Conservation (phyloP, 2,888 invertebrate genomes). For the Drosophila gaucha region DNA sequence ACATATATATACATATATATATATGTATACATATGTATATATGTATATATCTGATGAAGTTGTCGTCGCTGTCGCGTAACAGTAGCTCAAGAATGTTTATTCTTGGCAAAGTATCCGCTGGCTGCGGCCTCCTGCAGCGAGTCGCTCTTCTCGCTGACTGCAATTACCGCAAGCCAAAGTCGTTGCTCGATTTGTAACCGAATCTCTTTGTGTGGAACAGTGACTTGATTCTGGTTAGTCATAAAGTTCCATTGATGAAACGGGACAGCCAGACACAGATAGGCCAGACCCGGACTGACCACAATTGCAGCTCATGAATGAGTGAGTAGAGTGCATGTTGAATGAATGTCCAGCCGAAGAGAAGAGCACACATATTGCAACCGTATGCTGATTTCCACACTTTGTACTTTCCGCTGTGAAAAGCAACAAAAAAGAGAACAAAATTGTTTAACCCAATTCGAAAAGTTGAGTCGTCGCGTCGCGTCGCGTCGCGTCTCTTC, state of each 20-base stretch:
- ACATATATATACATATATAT: neutral
- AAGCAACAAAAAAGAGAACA: too few species aligned
- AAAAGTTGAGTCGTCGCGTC: neutral
- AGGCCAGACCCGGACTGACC: constrained; percentile 31
- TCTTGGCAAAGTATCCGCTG: constrained; percentile 20
- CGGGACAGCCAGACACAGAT: constrained; percentile 10
- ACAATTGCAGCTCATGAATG: constrained; percentile 42
- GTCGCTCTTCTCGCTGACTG: constrained; percentile 26
- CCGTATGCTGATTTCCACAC: constrained; percentile 59
- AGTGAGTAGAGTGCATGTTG: constrained; percentile 30
- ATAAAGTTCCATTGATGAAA: constrained; percentile 64
- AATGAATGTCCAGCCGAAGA: constrained; percentile 41
- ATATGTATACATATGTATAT: neutral
- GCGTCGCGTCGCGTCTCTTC: neutral
- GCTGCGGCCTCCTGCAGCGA: constrained; percentile 62
- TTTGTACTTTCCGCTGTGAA: constrained; percentile 60
- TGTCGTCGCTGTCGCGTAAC: constrained; percentile 56
- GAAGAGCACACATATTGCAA: constrained; percentile 55
- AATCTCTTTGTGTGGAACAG: constrained; percentile 38
- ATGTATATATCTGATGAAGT: constrained; percentile 46
- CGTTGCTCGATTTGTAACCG: constrained; percentile 61
- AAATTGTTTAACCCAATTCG: constrained; percentile 60
- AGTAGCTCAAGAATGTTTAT: constrained; percentile 69
- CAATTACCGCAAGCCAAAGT: constrained; percentile 64
- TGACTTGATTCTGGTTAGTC: constrained; percentile 29